phyloP scores from a whole-genome alignment of 1,140 invertebrate genomes.

The Oncopodura yosiiana region DNA sequence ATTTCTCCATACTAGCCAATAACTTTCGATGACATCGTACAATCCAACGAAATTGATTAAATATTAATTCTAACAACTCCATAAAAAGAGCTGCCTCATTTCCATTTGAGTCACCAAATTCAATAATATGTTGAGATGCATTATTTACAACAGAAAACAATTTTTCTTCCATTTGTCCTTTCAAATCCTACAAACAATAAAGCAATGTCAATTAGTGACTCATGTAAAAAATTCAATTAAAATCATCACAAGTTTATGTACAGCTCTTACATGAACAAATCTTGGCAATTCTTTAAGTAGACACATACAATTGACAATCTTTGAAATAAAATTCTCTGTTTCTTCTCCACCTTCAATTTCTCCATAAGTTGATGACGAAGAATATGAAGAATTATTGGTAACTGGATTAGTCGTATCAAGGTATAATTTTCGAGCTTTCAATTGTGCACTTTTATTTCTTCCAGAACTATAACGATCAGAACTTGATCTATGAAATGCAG shows the following conservation, averaged over 20 bases:
- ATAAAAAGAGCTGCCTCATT: conserved; percentile 25
- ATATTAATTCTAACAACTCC: conserved; percentile 46
- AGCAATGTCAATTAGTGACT: conserved; percentile 2
- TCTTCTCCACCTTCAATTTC: conserved; percentile 44
- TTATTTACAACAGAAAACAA: conserved; percentile 62
- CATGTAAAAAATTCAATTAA: conserved; percentile 1
- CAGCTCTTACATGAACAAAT: conserved; percentile 58
- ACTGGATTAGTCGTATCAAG: neutral
- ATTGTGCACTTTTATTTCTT: conserved; percentile 30
- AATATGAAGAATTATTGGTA: neutral
- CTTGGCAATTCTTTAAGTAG: conserved; percentile 72
- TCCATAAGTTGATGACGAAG: neutral
- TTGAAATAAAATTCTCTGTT: conserved; percentile 61
- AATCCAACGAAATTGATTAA: conserved; percentile 62
- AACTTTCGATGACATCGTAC: conserved; percentile 57
- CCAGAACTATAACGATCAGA: conserved; percentile 36
- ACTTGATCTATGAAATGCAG: conserved; percentile 37
- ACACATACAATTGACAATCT: conserved; percentile 76
- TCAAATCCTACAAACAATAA: conserved; percentile 53
- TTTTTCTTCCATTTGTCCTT: conserved; percentile 68
- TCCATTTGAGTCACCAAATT: conserved; percentile 41
- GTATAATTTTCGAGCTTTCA: conserved; percentile 27
- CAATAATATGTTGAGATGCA: conserved; percentile 63
- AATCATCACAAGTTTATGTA: conserved; percentile 1
- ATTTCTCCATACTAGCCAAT: conserved; percentile 52